A percentile compares a stretch with the other conserved stretches of the same genome.
Conservation (phyloP, 2,797 vertebrate genomes). For the Melopsittacus undulatus region DNA sequence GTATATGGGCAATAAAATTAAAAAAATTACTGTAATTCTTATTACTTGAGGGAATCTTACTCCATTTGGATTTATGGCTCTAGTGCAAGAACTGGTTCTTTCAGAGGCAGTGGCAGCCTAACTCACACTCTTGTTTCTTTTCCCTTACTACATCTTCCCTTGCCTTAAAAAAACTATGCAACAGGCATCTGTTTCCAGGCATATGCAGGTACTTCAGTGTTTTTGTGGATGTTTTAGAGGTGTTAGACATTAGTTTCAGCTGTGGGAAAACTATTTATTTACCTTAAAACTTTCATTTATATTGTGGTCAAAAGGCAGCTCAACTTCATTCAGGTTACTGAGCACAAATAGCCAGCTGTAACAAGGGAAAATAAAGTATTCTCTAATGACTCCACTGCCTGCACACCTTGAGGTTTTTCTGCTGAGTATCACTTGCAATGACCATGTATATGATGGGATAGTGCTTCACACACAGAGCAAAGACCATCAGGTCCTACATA, state of each 20-base stretch:
- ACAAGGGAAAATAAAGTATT: neutral
- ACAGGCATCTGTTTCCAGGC: neutral
- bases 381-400: neutral
- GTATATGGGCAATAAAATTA: neutral
- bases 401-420: neutral
- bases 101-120: neutral
- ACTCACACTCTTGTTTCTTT: neutral
- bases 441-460: fast-evolving
- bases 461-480: neutral
- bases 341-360: neutral
- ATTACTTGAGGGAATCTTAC: neutral
- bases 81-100: neutral
- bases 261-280: neutral
- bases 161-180: neutral
- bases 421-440: neutral
- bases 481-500: neutral
- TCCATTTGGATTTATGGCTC: neutral
- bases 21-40: neutral
- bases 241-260: neutral
- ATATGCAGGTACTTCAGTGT: neutral
- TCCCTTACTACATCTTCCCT: neutral
- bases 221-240: neutral
- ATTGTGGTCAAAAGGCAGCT: neutral
- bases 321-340: neutral
- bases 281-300: neutral